Conservation (phyloP, 2,888 invertebrate species). For the Mesochorus sp. region DNA sequence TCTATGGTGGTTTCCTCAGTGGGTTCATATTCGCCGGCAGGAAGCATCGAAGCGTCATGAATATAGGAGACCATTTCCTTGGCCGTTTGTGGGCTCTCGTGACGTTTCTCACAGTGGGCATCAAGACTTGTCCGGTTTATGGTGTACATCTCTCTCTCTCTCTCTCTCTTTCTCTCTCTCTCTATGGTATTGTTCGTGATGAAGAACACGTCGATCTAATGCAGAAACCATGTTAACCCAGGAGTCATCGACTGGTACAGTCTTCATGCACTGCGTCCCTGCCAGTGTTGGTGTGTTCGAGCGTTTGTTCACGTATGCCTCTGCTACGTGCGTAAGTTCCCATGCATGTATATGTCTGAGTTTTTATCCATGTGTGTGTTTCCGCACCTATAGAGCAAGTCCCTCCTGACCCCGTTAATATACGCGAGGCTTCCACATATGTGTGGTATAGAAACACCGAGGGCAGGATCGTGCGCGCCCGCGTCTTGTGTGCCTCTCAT, state of each 20-base stretch:
- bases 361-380: background rate
- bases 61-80: conserved; percentile 66
- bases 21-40: conserved; percentile 50
- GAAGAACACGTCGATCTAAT: conserved; percentile 81
- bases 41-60: conserved; percentile 62
- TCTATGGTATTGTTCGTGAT: conserved; percentile 77
- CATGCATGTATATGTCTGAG: too few relatives aligned
- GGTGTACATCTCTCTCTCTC: conserved; percentile 33
- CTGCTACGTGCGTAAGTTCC: too few relatives aligned
- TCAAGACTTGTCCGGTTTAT: conserved; percentile 44
- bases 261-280: too few relatives aligned
- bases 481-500: conserved; percentile 42
- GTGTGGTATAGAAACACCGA: conserved; percentile 63
- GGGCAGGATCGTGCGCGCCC: conserved; percentile 53
- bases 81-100: background rate
- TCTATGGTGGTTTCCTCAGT: conserved; percentile 27
- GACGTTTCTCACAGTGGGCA: conserved; percentile 27
- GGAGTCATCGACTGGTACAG: conserved; percentile 59
- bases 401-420: conserved; percentile 76
- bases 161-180: too few relatives aligned
- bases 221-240: conserved; percentile 79
- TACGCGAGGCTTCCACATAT: conserved; percentile 65
- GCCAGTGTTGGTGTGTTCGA: too few relatives aligned
- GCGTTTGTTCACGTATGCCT: conserved; percentile 15
- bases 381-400: conserved; percentile 29